Evolutionary conservation across 2,113 vertebrate species (phyloP).

Genomic region (Hirundichthys speculiger): DNA sequence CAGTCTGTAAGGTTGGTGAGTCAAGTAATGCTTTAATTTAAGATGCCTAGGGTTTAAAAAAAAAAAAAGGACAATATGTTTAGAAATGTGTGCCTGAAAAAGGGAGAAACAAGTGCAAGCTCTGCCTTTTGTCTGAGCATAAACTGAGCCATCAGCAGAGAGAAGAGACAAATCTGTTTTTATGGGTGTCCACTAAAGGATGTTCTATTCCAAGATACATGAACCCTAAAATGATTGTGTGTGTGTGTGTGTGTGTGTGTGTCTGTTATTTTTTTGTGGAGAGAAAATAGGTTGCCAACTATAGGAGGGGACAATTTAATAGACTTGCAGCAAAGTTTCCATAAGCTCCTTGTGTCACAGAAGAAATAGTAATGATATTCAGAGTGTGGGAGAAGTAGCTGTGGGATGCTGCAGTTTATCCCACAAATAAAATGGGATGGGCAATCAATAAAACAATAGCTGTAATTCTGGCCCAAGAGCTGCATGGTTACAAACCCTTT

Average conservation of each 20-base stretch:
- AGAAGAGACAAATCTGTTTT: conserved; percentile 44
- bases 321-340: conserved; percentile 40
- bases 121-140: conserved; percentile 37
- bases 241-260: conserved; percentile 22
- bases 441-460: conserved; percentile 74
- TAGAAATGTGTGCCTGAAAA: conserved; percentile 22
- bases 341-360: conserved; percentile 32
- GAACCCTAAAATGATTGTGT: conserved; percentile 50
- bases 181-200: conserved; percentile 29
- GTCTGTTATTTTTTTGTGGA: neutral
- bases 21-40: conserved; percentile 48
- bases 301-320: conserved; percentile 22
- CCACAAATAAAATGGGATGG: conserved; percentile 58
- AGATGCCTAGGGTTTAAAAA: conserved; percentile 26
- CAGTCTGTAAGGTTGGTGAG: conserved; percentile 44
- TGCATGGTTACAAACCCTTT: conserved; percentile 45
- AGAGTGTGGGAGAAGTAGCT: conserved; percentile 28
- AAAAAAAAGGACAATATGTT: conserved; percentile 41
- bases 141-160: conserved; percentile 36
- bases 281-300: conserved; percentile 6
- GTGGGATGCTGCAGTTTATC: conserved; percentile 52
- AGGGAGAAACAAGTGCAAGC: conserved; percentile 12
- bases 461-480: conserved; percentile 47
- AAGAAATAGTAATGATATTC: conserved; percentile 47
- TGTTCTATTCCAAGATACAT: conserved; percentile 63